Evolutionary conservation across 2,797 vertebrate species (phyloP), one percentile per base, ranked within the genome.

Genomic region (Pangasius djambal): DNA sequence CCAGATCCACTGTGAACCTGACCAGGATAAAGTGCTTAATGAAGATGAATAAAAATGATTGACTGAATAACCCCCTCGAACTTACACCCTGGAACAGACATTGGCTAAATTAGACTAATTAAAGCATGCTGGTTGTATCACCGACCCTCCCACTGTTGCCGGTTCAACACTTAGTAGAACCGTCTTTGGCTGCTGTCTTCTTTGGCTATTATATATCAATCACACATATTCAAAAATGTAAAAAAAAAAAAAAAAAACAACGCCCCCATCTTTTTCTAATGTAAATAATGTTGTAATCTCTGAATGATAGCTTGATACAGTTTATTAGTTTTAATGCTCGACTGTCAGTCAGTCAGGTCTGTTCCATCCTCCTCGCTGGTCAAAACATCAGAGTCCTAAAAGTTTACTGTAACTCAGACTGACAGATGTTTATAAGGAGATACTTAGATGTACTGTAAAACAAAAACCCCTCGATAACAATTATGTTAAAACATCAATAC

Each of bases 381-480:
- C 31, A 6, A 52, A 22, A 9, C 25, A 13, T 25, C 20, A 44
- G 3, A 40, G 4, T 75, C 40, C 25, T 12, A 75, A 48, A 44
- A 16, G 28, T 78, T 52, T 50, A 28, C 20, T 6, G 34, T 44
- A 77, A 91, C 93, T 93, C 70, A 89, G 83, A 48, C 85, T 63
- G 90, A 88, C 87, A 72, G 84, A 75, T 79, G 79, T 65, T 92
- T 93, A 94, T 90, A 90, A 91, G 88, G 91, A 78, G 10, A 48
- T 44, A 91, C 86, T 50, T 40, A 40, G 20, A 61, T 87, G 20
- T 89, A 44, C 40, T 6, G 40, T 44, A 91, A 90, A 88, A 88
- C 90, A 93, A 89, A 94, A 94, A 57, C 93, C 22, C 34, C 9
- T 95, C 94, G 92, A 91, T 94, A 92, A 91, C 93, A 93, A 94